Conservation (phyloP, 92 coral and sea anemone species). For the Umimayanthus chanpuru region DNA sequence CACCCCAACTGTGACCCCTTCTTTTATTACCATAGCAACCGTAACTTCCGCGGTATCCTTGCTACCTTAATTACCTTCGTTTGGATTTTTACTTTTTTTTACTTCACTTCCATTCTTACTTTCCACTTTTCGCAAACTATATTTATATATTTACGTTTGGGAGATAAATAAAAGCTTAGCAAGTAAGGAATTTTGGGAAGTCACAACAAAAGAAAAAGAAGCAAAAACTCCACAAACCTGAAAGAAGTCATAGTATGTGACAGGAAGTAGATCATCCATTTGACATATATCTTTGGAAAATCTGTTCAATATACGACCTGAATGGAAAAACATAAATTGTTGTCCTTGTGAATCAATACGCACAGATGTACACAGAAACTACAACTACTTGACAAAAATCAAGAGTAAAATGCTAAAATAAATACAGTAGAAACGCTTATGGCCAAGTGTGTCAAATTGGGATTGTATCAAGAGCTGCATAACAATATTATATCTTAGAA, state of each 20-base stretch:
- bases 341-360: not conserved
- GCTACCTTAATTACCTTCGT: too few relatives aligned
- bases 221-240: constrained; percentile 54
- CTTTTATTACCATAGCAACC: too few relatives aligned
- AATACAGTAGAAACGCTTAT: not conserved
- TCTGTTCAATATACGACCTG: constrained; percentile 90
- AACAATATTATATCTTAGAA: not conserved
- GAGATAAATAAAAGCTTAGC: too few relatives aligned
- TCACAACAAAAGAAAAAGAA: too few relatives aligned
- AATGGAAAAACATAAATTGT: constrained; percentile 4
- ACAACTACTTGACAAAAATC: not conserved
- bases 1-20: too few relatives aligned
- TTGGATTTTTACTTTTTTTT: too few relatives aligned
- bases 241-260: constrained; percentile 67
- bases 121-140: too few relatives aligned
- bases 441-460: not conserved
- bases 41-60: too few relatives aligned
- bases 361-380: not conserved
- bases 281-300: constrained; percentile 93
- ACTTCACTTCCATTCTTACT: too few relatives aligned
- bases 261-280: constrained; percentile 88
- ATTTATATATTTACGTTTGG: too few relatives aligned
- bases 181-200: too few relatives aligned
- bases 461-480: not conserved
- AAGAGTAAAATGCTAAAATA: not conserved